Percentiles rank a stretch among this genome's conserved stretches.
These are phyloP conservation scores for Arnoldichthys spilopterus DNA, from an alignment of 2,797 vertebrate species.

Conservation along the genomic window DNA sequence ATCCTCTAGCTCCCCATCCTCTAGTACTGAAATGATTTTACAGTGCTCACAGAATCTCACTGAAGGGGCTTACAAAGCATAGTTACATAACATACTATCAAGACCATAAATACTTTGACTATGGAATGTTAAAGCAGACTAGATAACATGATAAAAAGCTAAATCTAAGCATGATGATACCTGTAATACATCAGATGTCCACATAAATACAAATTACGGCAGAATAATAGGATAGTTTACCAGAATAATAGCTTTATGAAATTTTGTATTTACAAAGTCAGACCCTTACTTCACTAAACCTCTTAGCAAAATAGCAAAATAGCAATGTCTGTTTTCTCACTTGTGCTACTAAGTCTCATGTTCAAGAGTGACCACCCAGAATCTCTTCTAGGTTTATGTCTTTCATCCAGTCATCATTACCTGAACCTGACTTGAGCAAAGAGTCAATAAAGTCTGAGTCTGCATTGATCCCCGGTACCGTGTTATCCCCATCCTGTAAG, in stretches of 20 bases:
- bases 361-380: slow-evolving; percentile 90
- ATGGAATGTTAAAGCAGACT: slow-evolving; percentile 36
- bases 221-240: slow-evolving; percentile 30
- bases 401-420: slow-evolving; percentile 99
- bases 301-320: slow-evolving; percentile 39
- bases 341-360: slow-evolving; percentile 31
- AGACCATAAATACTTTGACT: slow-evolving; percentile 38
- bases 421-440: slow-evolving; percentile 93
- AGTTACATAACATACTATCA: slow-evolving; percentile 26
- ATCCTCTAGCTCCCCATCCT: background rate
- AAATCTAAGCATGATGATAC: slow-evolving; percentile 39
- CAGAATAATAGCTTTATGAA: slow-evolving; percentile 26
- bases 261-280: slow-evolving; percentile 28
- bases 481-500: slow-evolving; percentile 90
- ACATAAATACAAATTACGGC: slow-evolving; percentile 37
- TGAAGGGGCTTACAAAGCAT: slow-evolving; percentile 32
- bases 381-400: slow-evolving; percentile 98
- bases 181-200: slow-evolving; percentile 45
- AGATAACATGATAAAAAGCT: slow-evolving; percentile 41
- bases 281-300: slow-evolving; percentile 21
- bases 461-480: slow-evolving; percentile 90
- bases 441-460: slow-evolving; percentile 98
- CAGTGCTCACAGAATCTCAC: slow-evolving; percentile 21
- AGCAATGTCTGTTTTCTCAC: slow-evolving; percentile 17
- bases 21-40: slow-evolving; percentile 8